Evolutionary conservation across 2,888 invertebrate genomes (phyloP).

Genomic region (Drosophila pegasa): DNA sequence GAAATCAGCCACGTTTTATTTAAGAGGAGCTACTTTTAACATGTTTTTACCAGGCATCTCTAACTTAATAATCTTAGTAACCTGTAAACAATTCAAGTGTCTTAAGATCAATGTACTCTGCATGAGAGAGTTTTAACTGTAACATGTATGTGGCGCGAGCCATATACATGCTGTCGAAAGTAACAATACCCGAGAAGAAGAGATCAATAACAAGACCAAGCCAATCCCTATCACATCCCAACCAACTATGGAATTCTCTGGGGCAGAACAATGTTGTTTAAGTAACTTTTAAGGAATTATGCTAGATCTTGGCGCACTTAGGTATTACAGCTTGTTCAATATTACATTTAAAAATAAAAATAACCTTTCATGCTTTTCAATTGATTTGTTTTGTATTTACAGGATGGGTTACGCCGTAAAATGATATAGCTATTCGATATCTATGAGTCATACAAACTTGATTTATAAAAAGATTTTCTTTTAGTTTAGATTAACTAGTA

Average conservation of each 20-base stretch:
- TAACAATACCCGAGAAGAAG: background rate
- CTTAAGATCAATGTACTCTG: background rate
- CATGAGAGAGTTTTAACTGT: no score
- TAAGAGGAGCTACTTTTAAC: background rate
- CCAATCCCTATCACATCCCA: background rate
- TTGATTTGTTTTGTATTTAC: background rate
- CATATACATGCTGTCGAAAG: background rate
- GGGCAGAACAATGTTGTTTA: constrained; percentile 3
- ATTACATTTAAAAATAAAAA: constrained; percentile 2
- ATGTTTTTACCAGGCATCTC: background rate
- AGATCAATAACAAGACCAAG: background rate
- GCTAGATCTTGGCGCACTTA: background rate
- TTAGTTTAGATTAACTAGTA: constrained; percentile 1
- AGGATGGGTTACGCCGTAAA: background rate
- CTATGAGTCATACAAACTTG: background rate
- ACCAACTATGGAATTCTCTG: background rate
- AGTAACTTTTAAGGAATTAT: background rate
- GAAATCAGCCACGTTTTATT: background rate
- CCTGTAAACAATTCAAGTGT: constrained; percentile 3
- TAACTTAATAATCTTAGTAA: background rate
- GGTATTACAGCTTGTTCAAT: constrained; percentile 6
- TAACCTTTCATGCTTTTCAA: background rate
- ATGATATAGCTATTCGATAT: constrained; percentile 3
- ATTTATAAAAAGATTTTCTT: constrained; percentile 4
- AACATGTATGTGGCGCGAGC: background rate